These are phyloP conservation scores for Pachydiplax longipennis DNA, from an alignment of 2,888 invertebrate genomes.

Conservation along the genomic window DNA sequence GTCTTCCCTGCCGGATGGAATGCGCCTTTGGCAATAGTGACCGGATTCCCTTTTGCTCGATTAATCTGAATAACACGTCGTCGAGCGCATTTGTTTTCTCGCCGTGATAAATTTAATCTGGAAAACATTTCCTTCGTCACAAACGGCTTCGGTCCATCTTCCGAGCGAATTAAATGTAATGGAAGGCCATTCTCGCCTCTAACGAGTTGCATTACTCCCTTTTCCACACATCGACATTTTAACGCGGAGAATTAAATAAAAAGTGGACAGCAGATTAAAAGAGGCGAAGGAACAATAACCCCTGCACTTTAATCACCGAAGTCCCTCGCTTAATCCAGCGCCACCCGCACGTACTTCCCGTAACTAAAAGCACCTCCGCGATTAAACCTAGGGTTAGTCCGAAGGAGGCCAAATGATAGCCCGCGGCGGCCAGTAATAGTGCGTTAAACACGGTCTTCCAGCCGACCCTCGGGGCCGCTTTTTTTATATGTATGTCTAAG, in stretches of 20 bases:
- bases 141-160: neutral
- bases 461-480: neutral
- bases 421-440: neutral
- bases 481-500: neutral
- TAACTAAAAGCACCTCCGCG: constrained; percentile 28
- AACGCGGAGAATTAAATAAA: neutral
- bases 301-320: neutral
- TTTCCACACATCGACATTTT: neutral
- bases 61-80: too few species aligned
- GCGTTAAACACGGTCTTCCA: constrained; percentile 26
- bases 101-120: neutral
- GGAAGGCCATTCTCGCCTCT: neutral
- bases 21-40: too few species aligned
- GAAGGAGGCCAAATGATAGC: neutral
- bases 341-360: neutral
- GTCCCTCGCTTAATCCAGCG: neutral
- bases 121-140: neutral
- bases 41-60: too few species aligned
- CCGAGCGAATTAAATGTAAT: neutral
- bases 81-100: too few species aligned
- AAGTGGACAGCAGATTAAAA: neutral
- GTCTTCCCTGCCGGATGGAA: too few species aligned
- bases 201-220: neutral
- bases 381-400: neutral
- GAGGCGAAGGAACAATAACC: neutral